Evolutionary conservation across 2,888 invertebrate genomes (phyloP), one percentile per base, ranked within the genome.

Genomic region (Phengaris arion): DNA sequence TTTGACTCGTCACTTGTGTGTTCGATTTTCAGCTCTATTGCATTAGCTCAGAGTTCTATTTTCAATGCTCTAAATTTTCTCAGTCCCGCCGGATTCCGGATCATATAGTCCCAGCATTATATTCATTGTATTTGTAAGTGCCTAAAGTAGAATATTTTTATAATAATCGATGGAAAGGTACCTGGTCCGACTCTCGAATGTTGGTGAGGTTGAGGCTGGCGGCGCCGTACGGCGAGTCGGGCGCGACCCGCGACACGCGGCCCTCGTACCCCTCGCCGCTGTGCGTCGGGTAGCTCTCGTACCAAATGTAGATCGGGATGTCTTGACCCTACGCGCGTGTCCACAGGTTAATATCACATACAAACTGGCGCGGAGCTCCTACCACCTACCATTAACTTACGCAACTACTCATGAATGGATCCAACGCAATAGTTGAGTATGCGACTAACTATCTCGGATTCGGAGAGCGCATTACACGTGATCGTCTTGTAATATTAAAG

Each of bases 301-400:
- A 99, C 97, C 98, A 98, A 94, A 98, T 98, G 95, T 98, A 98
- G 92, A 99, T 98, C 84, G 98, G 98, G 93, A 98, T 97, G 94
- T 98, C 98, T 95, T 98, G 96, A 89, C 98, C 98, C 98, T 98
- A 95, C 90, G 89, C 89, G 91, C 87, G 86, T 78, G 81, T 73
- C 75, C 81, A 78, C 55, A 77, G 70, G 77, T 89, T 85, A 86
- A 79, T 69, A 68, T 75, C 79, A 76, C 80, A 76, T 51, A 76
- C 80, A 75, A 70, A 78, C 84, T 85, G 90, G 88, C 79, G 89
- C 79, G 77, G 48, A 68, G 59, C 77, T 77, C 68, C 52, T 73
- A 77, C 76, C 74, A 69, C 79, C 77, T 75, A 77, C 70, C 54
- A 57, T 74, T 46, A 76, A 75, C 57, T 79, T 79, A 80, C 35